Evolutionary conservation across 2,797 vertebrate species (phyloP).

Genomic region (Nyctalus aviator): DNA sequence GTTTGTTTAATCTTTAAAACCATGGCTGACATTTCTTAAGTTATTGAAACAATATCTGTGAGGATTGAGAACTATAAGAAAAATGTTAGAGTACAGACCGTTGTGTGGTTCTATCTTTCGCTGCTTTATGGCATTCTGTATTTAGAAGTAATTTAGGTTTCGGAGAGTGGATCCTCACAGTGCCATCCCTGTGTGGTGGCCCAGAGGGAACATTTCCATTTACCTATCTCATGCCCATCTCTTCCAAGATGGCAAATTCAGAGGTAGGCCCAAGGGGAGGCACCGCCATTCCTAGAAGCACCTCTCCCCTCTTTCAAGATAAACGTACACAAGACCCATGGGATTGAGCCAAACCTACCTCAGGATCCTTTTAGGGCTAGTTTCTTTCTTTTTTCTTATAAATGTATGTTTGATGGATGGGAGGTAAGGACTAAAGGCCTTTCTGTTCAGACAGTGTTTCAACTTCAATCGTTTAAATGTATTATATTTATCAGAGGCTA

Average conservation of each 20-base stretch:
- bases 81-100: neutral
- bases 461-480: neutral
- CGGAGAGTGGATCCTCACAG: neutral
- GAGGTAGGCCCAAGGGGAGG: neutral
- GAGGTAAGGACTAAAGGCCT: neutral
- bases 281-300: neutral
- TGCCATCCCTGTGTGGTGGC: neutral
- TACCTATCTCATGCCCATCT: neutral
- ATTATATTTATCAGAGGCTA: conserved; percentile 21
- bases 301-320: conserved; percentile 3
- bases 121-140: neutral
- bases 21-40: neutral
- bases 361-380: neutral
- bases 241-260: conserved; percentile 8
- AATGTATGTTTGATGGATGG: neutral
- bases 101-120: neutral
- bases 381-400: neutral
- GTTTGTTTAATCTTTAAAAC: conserved; percentile 54
- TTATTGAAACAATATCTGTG: conserved; percentile 1
- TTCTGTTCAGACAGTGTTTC: conserved; percentile 17
- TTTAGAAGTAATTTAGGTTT: conserved; percentile 51
- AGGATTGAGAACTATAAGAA: neutral
- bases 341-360: neutral
- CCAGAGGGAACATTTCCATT: neutral
- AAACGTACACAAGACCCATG: neutral